Evolutionary conservation across 2,113 vertebrate species (phyloP), one percentile per base, ranked within the genome.

Genomic region (Cheirogaleus medius): DNA sequence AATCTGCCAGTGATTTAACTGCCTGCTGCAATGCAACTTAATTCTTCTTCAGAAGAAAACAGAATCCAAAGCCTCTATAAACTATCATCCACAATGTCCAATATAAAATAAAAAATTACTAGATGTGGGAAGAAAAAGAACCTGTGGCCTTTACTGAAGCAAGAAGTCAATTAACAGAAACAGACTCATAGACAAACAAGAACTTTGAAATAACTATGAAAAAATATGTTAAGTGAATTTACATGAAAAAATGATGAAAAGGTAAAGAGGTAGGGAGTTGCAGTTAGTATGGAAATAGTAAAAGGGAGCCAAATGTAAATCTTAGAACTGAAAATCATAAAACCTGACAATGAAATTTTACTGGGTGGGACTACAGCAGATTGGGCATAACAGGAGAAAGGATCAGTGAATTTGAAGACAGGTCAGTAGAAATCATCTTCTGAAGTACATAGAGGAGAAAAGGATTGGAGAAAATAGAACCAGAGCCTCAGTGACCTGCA

Each of bases 1-100:
- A 63, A 68, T 82, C 25, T 90, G n/a, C 76, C 37, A 54, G n/a
- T 87, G 47, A 78, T 83, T 56, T 94, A 83, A 92, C n/a, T 82
- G 27, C 52, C 37, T 63, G 8, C 49, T 89, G 32, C 44, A 52
- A 39, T 1, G 63, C 82, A 68, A 49, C 32, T 64, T 63, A 39
- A 8, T 18, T 58, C 60, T 84, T 94, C 68, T 84, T 94, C 25
- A 69, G 49, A 91, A 84, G 82, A 91, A 78, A 81, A 32, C 37
- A 64, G 49, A 95, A 73, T 34, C 39, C 49, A 47, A 23, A 95
- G 34, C 42, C 37, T 66, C 87, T 85, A 15, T 18, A 82, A 66
- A 44, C 52, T 44, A 5, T 52, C 20, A 60, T 17, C 17, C 1
- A 52, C 32, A 87, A 2, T 39, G 10, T 84, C 47, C 9, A 54